A percentile compares a stretch with the other conserved stretches of the same genome.
These are phyloP conservation scores for Xenotilapia caudafasciata DNA, from an alignment of 2,113 vertebrate genomes.

Conservation along the genomic window DNA sequence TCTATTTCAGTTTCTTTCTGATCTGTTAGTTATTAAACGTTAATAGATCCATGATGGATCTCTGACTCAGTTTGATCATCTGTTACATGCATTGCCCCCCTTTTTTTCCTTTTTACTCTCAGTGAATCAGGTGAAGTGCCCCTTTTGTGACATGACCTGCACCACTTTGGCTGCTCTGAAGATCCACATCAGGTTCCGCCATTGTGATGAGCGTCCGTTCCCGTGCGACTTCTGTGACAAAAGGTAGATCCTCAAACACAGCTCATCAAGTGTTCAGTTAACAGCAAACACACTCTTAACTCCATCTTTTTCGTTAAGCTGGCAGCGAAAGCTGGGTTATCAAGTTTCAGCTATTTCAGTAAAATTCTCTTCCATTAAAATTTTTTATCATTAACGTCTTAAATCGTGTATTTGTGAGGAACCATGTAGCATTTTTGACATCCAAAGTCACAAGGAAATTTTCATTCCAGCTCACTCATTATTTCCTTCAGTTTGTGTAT, in stretches of 20 bases:
- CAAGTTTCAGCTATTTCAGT: not conserved
- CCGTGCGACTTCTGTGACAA: constrained; percentile 72
- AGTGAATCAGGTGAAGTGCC: constrained; percentile 66
- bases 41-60: not conserved
- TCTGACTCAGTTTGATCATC: not conserved
- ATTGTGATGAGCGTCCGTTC: constrained; percentile 71
- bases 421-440: not conserved
- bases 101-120: not conserved
- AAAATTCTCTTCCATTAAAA: not conserved
- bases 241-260: constrained; percentile 21
- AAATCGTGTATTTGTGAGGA: not conserved
- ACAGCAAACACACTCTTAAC: not conserved
- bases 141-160: constrained; percentile 66
- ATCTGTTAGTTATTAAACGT: not conserved
- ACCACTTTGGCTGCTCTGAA: constrained; percentile 70
- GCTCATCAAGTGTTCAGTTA: not conserved
- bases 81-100: not conserved
- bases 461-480: not conserved
- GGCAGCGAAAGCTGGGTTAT: not conserved
- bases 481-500: not conserved
- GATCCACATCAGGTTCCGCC: constrained; percentile 70
- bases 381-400: not conserved
- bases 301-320: not conserved
- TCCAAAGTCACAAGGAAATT: not conserved
- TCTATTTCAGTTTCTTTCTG: not conserved